Evolutionary conservation across 2,888 invertebrate species (phyloP).

Genomic region (Parasteatoda lunata): DNA sequence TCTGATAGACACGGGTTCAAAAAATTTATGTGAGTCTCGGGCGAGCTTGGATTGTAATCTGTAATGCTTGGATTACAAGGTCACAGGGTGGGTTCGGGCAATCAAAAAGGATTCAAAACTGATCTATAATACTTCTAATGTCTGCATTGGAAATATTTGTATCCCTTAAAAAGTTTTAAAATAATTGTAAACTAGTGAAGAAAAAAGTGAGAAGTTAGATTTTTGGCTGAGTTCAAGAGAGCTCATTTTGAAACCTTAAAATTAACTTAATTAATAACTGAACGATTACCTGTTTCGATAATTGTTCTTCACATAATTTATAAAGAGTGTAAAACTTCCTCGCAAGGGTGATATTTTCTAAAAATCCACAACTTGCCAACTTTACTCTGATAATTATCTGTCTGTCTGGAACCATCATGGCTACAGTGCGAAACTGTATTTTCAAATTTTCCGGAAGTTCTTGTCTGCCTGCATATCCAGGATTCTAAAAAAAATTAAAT

Average conservation of each 20-base stretch:
- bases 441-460: slow-evolving; percentile 97
- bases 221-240: background rate
- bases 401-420: slow-evolving; percentile 99
- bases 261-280: no score
- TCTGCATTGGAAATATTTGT: no score
- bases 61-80: no score
- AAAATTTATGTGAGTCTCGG: no score
- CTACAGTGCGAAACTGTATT: slow-evolving; percentile 97
- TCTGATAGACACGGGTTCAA: no score
- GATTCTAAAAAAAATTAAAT: slow-evolving; percentile 81
- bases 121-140: no score
- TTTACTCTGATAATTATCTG: slow-evolving; percentile 98
- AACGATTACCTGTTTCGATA: slow-evolving; percentile 88
- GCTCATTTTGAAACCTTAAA: background rate
- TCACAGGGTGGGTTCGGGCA: no score
- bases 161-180: background rate
- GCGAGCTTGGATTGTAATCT: no score
- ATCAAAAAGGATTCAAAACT: no score
- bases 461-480: slow-evolving; percentile 96
- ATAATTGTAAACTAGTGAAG: background rate
- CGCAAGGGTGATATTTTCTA: slow-evolving; percentile 94
- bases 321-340: slow-evolving; percentile 97
- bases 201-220: background rate
- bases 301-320: slow-evolving; percentile 96
- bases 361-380: slow-evolving; percentile 94